Evolutionary conservation across 2,888 invertebrate genomes (phyloP).

Genomic region (Aelia acuminata): DNA sequence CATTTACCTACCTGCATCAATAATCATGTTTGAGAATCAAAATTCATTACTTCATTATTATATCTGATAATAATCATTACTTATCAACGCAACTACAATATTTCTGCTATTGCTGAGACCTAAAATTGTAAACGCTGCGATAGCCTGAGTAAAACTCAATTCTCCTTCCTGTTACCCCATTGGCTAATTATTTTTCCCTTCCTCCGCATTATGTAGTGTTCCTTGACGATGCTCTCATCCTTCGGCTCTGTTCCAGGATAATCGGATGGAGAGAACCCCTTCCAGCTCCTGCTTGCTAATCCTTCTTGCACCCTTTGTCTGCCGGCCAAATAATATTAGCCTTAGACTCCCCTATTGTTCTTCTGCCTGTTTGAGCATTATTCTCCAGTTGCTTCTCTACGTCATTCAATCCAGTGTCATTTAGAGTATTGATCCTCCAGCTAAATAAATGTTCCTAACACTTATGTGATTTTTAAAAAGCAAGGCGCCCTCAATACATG

Average conservation of each 20-base stretch:
- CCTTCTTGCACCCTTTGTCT: slow-evolving; percentile 49
- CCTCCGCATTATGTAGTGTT: neutral
- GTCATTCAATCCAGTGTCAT: slow-evolving; percentile 26
- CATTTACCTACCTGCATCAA: no score
- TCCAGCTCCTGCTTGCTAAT: neutral
- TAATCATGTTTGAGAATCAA: no score
- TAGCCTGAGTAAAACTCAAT: neutral
- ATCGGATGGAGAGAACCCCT: slow-evolving; percentile 9
- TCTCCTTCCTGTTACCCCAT: neutral
- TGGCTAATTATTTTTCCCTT: neutral
- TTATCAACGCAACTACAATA: no score
- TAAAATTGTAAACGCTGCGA: no score
- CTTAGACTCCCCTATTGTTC: slow-evolving; percentile 13
- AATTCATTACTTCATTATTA: no score
- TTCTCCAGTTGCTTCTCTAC: neutral
- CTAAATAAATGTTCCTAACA: slow-evolving; percentile 26
- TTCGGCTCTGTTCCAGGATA: slow-evolving; percentile 15
- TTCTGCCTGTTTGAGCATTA: slow-evolving; percentile 13
- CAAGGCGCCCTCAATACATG: no score
- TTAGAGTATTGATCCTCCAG: neutral
- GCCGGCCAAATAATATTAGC: slow-evolving; percentile 43
- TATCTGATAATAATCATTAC: no score
- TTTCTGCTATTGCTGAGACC: no score
- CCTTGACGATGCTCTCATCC: neutral
- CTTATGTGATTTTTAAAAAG: no score